phyloP scores from a whole-genome alignment of 2,888 invertebrate genomes.

The Mythimna lalbum region DNA sequence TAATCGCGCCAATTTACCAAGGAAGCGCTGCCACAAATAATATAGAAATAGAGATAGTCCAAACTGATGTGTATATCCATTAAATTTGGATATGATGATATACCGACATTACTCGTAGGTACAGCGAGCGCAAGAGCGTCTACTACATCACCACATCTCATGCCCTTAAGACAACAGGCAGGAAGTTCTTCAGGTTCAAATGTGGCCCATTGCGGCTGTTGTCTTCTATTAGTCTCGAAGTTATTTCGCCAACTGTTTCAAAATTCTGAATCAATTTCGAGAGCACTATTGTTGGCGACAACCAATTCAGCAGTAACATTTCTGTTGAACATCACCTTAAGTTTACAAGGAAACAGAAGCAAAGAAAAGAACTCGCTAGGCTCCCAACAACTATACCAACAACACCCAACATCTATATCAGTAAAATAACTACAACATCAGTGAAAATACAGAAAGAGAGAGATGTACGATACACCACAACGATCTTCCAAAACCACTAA shows the following conservation, averaged over 20 bases:
- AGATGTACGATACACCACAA: too few relatives aligned
- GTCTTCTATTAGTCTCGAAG: neutral
- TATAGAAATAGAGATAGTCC: too few relatives aligned
- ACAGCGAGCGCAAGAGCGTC: neutral
- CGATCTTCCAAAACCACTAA: too few relatives aligned
- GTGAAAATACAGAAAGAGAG: too few relatives aligned
- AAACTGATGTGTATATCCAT: too few relatives aligned
- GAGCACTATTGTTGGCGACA: constrained; percentile 7
- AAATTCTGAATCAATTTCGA: neutral
- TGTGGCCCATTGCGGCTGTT: neutral
- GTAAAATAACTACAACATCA: neutral
- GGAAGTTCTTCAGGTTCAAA: neutral
- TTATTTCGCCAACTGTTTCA: constrained; percentile 16
- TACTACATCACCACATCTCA: neutral
- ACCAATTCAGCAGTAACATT: constrained; percentile 1
- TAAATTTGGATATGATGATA: too few relatives aligned
- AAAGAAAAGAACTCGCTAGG: neutral
- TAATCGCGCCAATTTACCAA: too few relatives aligned
- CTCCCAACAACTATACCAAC: neutral
- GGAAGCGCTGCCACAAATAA: too few relatives aligned
- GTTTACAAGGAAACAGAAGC: neutral
- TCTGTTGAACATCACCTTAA: constrained; percentile 14
- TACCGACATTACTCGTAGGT: neutral
- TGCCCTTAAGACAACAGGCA: neutral
- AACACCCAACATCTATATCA: too few relatives aligned